phyloP scores from a whole-genome alignment of 2,888 invertebrate species.

The Tachystola acroxantha region DNA sequence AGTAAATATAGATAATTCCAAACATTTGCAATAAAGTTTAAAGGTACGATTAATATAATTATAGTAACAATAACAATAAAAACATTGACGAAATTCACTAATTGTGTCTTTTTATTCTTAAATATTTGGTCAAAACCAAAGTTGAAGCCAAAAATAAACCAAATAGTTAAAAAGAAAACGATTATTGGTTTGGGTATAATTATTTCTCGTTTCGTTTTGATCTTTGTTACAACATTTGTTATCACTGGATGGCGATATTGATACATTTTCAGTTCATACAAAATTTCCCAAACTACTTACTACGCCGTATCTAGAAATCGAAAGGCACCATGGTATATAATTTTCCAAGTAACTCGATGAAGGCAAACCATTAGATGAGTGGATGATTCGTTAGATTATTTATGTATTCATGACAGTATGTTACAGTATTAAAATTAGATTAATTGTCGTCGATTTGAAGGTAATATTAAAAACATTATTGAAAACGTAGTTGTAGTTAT shows the following conservation, averaged over 20 bases:
- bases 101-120: slow-evolving; percentile 1
- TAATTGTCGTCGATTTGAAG: too few relatives aligned
- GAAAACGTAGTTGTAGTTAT: too few relatives aligned
- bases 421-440: too few relatives aligned
- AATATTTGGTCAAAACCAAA: slow-evolving; percentile 6
- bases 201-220: background rate
- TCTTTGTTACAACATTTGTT: background rate
- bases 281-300: too few relatives aligned
- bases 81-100: background rate
- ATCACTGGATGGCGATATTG: background rate
- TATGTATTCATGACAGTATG: too few relatives aligned
- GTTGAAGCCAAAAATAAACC: slow-evolving; percentile 3
- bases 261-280: too few relatives aligned
- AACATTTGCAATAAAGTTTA: background rate
- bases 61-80: background rate
- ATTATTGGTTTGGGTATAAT: background rate
- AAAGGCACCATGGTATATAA: too few relatives aligned
- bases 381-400: too few relatives aligned
- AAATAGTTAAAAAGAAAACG: background rate
- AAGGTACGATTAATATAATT: background rate
- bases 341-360: too few relatives aligned
- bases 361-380: too few relatives aligned
- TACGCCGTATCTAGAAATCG: too few relatives aligned
- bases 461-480: too few relatives aligned
- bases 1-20: background rate